phyloP scores from a whole-genome alignment of 2,888 invertebrate species.

The Zaprionus obscuricornis region DNA sequence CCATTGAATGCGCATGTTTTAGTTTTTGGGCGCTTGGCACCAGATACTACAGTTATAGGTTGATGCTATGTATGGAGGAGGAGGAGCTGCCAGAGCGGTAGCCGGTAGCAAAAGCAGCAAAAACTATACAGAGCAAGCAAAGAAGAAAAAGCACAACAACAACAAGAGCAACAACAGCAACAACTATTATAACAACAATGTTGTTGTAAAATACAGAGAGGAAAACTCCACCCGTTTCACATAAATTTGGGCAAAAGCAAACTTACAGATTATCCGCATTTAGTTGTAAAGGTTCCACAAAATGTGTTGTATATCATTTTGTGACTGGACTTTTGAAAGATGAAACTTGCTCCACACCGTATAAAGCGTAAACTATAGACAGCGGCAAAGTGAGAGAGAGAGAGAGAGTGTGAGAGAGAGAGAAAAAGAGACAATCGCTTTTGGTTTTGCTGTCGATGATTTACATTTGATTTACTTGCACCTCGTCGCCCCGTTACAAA shows the following conservation, averaged over 20 bases:
- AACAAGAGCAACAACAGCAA: conserved; percentile 22
- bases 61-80: conserved; percentile 6
- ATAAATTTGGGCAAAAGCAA: conserved; percentile 75
- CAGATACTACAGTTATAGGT: conserved; percentile 43
- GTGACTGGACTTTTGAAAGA: conserved; percentile 55
- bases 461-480: conserved; percentile 77
- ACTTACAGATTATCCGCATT: conserved; percentile 82
- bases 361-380: too few species aligned
- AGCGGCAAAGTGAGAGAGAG: too few species aligned
- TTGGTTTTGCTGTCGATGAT: conserved; percentile 71
- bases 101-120: conserved; percentile 44
- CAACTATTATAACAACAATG: conserved; percentile 32
- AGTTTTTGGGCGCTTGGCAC: conserved; percentile 61
- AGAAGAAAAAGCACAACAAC: conserved; percentile 73
- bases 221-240: conserved; percentile 76
- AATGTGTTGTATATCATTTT: conserved; percentile 80
- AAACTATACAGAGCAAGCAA: conserved; percentile 63
- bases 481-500: background rate
- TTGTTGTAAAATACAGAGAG: conserved; percentile 24
- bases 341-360: conserved; percentile 69
- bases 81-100: conserved; percentile 5
- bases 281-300: conserved; percentile 80
- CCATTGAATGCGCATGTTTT: conserved; percentile 77
- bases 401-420: too few species aligned
- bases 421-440: conserved; percentile 17